A percentile compares a stretch with the other conserved stretches of the same genome.
Conservation (phyloP, 1,140 invertebrate species). For the Panagrolaimus sp. region DNA sequence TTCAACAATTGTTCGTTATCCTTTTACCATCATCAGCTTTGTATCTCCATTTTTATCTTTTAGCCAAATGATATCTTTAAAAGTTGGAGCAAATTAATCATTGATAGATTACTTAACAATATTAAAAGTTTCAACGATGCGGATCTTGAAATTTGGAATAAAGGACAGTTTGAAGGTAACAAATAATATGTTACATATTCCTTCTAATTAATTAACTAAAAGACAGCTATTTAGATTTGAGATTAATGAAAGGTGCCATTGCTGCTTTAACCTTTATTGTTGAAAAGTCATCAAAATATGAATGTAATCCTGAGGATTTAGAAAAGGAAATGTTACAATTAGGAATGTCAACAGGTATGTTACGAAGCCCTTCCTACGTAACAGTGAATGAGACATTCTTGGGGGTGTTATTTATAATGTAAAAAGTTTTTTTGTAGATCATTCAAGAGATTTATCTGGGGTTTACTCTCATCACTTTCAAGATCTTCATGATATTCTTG, state of each 20-base stretch:
- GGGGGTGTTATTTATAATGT: neutral
- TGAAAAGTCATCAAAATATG: conserved; percentile 43
- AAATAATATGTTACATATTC: neutral
- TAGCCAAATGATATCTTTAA: conserved; percentile 1
- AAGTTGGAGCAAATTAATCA: neutral
- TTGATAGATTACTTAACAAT: neutral
- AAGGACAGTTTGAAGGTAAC: too few relatives aligned
- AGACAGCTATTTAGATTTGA: conserved; percentile 23
- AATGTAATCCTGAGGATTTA: conserved; percentile 32
- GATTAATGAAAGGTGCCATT: conserved; percentile 35
- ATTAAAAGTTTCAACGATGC: too few relatives aligned
- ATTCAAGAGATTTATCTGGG: conserved; percentile 6
- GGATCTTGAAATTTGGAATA: too few relatives aligned
- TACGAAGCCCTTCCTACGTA: neutral
- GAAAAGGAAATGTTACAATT: conserved; percentile 46
- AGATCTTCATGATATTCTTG: conserved; percentile 19
- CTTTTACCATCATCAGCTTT: neutral
- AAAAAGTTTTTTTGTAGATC: neutral
- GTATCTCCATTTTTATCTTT: neutral
- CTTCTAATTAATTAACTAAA: too few relatives aligned
- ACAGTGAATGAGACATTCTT: conserved; percentile 2
- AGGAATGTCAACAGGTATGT: conserved; percentile 23
- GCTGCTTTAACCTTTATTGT: conserved; percentile 40
- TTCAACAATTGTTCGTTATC: conserved; percentile 33
- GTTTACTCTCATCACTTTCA: too few relatives aligned